These are phyloP conservation scores for Montifringilla adamsi DNA, from an alignment of 2,113 vertebrate genomes.

Conservation along the genomic window DNA sequence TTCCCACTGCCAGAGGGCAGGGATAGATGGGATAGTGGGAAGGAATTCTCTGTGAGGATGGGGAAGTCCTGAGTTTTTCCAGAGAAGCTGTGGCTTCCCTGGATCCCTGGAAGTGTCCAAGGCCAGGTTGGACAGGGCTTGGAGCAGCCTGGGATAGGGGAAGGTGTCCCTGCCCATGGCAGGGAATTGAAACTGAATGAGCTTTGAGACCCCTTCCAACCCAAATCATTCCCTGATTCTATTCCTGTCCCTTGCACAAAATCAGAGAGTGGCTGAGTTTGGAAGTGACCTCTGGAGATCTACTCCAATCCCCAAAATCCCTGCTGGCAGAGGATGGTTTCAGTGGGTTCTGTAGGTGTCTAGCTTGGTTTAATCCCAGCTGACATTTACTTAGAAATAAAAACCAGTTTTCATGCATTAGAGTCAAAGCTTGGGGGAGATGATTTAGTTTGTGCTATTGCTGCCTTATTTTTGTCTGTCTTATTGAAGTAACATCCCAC, in stretches of 20 bases:
- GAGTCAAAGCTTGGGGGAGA: not conserved
- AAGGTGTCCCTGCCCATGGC: not conserved
- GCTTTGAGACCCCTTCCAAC: not conserved
- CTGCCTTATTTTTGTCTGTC: not conserved
- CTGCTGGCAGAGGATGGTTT: not conserved
- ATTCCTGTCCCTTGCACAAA: not conserved
- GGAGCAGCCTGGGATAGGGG: accelerated
- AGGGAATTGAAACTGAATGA: not conserved
- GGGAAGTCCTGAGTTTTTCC: not conserved
- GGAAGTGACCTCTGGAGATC: not conserved
- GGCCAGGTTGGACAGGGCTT: accelerated
- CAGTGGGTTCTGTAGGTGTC: not conserved
- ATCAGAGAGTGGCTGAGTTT: not conserved
- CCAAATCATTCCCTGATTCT: not conserved
- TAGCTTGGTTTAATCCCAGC: not conserved
- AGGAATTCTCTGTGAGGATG: accelerated
- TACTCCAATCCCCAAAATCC: not conserved
- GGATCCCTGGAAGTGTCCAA: not conserved
- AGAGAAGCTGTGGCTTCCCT: not conserved
- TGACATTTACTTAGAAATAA: not conserved
- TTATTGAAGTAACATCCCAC: not conserved
- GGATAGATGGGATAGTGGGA: accelerated
- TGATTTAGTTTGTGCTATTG: not conserved
- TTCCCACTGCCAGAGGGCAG: not conserved
- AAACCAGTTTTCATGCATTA: not conserved